These are phyloP conservation scores for Xenopus tropicalis DNA, from an alignment of 2,113 vertebrate genomes.

Conservation along the genomic window DNA sequence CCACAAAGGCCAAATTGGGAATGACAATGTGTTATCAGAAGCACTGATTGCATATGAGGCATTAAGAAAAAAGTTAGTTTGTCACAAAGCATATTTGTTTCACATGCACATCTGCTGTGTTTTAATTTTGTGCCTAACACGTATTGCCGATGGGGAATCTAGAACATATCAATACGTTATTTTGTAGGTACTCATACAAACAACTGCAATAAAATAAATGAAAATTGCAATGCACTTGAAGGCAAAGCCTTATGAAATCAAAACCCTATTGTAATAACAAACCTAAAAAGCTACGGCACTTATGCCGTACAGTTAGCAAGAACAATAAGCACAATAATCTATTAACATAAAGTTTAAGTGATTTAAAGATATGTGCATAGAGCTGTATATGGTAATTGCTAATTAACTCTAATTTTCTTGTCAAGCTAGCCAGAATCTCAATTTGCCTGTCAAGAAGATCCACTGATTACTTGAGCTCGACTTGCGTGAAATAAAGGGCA, in stretches of 20 bases:
- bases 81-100: neutral
- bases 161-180: conserved; percentile 35
- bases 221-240: conserved; percentile 24
- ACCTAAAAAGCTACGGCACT: conserved; percentile 7
- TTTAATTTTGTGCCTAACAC: conserved; percentile 16
- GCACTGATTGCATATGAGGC: neutral
- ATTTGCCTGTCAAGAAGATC: conserved; percentile 43
- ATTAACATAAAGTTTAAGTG: conserved; percentile 30
- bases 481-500: conserved; percentile 34
- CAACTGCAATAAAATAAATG: conserved; percentile 30
- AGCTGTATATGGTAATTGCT: conserved; percentile 31
- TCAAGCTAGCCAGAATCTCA: conserved; percentile 42
- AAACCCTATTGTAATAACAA: conserved; percentile 14
- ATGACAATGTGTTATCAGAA: neutral
- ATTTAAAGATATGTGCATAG: conserved; percentile 36
- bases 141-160: conserved; percentile 46
- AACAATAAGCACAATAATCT: conserved; percentile 34
- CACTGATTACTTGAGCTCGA: conserved; percentile 34
- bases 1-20: neutral
- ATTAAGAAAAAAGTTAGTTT: neutral
- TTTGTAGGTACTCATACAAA: conserved; percentile 47
- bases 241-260: conserved; percentile 21
- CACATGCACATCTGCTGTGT: conserved; percentile 12
- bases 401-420: conserved; percentile 44
- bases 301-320: neutral